These are phyloP conservation scores for Urosaurus nigricauda DNA, from an alignment of 2,797 vertebrate species.

Conservation along the genomic window DNA sequence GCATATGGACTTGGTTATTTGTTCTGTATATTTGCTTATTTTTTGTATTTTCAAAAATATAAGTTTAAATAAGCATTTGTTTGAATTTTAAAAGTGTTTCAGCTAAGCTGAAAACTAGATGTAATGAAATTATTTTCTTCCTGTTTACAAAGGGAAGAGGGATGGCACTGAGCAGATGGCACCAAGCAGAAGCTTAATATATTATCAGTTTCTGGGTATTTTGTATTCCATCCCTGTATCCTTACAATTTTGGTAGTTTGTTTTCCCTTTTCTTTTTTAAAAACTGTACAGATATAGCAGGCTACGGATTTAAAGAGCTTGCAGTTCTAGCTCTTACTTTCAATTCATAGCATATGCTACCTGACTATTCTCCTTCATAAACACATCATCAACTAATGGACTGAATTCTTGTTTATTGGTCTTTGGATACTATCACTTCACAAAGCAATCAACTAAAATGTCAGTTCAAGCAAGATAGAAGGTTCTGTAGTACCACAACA, in stretches of 20 bases:
- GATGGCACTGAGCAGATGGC: not conserved
- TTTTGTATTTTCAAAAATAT: not conserved
- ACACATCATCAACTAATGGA: conserved; percentile 2
- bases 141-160: conserved; percentile 38
- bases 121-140: conserved; percentile 29
- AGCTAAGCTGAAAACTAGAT: conserved; percentile 24
- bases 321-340: conserved; percentile 12
- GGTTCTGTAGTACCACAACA: not conserved
- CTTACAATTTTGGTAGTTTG: conserved; percentile 1
- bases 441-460: conserved; percentile 11
- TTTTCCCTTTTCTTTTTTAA: not conserved
- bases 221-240: conserved; percentile 11
- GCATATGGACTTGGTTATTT: not conserved
- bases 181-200: conserved; percentile 29
- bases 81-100: conserved; percentile 6
- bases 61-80: not conserved
- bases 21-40: not conserved
- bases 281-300: not conserved
- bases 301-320: conserved; percentile 4
- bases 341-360: conserved; percentile 25
- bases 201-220: conserved; percentile 22
- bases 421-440: conserved; percentile 11
- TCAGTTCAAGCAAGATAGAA: conserved; percentile 6
- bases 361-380: conserved; percentile 21
- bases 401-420: conserved; percentile 8